phyloP scores from a whole-genome alignment of 2,888 invertebrate species.

The Cetonia aurata region DNA sequence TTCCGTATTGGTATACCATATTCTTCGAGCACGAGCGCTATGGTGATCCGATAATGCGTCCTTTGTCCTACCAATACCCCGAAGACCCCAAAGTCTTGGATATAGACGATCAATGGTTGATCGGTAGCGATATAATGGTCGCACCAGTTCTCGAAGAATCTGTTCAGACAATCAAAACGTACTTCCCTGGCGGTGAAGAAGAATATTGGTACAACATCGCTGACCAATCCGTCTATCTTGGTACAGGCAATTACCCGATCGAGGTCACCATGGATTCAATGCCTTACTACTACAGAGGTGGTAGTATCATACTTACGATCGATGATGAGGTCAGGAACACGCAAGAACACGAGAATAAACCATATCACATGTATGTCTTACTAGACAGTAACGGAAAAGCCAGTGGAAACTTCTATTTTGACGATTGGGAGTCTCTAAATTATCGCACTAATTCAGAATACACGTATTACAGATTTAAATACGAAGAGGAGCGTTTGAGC shows the following conservation, averaged over 20 bases:
- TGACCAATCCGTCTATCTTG: constrained; percentile 13
- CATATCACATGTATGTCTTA: constrained; percentile 53
- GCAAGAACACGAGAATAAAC: constrained; percentile 52
- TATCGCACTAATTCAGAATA: constrained; percentile 5
- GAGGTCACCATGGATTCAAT: constrained; percentile 38
- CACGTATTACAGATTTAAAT: constrained; percentile 10
- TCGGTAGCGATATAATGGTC: constrained; percentile 87
- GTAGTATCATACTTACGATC: constrained; percentile 56
- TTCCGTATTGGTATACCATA: constrained; percentile 91
- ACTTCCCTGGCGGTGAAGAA: constrained; percentile 84
- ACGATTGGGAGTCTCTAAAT: constrained; percentile 74
- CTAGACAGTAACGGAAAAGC: constrained; percentile 71
- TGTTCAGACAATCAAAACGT: constrained; percentile 79
- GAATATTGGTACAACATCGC: constrained; percentile 88
- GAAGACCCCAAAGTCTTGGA: constrained; percentile 79
- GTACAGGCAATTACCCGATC: constrained; percentile 7
- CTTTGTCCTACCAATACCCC: constrained; percentile 91
- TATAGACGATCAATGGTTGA: constrained; percentile 83
- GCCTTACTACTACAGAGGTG: constrained; percentile 58
- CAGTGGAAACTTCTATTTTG: constrained; percentile 84
- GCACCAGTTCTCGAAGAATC: constrained; percentile 86
- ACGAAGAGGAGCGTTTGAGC: not conserved
- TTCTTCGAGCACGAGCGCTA: constrained; percentile 88
- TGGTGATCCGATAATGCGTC: constrained; percentile 89
- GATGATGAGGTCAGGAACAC: constrained; percentile 52